These are phyloP conservation scores for Eupithecia subfuscata DNA, from an alignment of 2,888 invertebrate species.

Conservation along the genomic window DNA sequence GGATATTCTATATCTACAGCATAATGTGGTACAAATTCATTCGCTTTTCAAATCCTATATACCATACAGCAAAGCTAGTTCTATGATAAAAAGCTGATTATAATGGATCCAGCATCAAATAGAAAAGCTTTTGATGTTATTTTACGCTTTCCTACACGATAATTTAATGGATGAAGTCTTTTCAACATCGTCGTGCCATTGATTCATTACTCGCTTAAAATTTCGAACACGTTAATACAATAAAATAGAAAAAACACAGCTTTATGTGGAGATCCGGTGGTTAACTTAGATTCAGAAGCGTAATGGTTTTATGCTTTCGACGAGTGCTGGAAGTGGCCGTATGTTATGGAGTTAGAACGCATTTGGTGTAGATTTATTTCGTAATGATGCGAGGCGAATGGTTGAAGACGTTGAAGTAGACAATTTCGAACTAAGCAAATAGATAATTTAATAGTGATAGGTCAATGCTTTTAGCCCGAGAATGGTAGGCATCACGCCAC, in stretches of 20 bases:
- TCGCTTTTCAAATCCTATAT: background rate
- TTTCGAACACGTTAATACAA: constrained; percentile 53
- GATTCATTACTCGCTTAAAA: constrained; percentile 55
- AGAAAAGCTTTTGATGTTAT: constrained; percentile 19
- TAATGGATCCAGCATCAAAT: constrained; percentile 1
- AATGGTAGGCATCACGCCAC: constrained; percentile 56
- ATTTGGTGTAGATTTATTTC: constrained; percentile 40
- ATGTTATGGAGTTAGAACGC: constrained; percentile 41
- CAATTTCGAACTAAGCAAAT: constrained; percentile 28
- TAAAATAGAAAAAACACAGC: constrained; percentile 51
- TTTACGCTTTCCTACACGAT: constrained; percentile 58
- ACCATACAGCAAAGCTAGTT: background rate
- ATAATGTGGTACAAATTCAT: background rate
- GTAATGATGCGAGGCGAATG: constrained; percentile 37
- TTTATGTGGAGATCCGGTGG: constrained; percentile 59
- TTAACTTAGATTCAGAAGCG: constrained; percentile 47
- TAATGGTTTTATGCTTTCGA: constrained; percentile 53
- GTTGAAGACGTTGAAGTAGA: constrained; percentile 22
- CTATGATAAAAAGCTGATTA: background rate
- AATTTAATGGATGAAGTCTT: constrained; percentile 51
- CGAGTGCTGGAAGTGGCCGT: constrained; percentile 44
- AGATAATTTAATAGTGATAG: constrained; percentile 49
- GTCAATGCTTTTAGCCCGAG: constrained; percentile 58
- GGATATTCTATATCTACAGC: background rate
- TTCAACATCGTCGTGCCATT: constrained; percentile 46